phyloP scores from a whole-genome alignment of 1,140 invertebrate genomes.

The Sycophaga agraensis region DNA sequence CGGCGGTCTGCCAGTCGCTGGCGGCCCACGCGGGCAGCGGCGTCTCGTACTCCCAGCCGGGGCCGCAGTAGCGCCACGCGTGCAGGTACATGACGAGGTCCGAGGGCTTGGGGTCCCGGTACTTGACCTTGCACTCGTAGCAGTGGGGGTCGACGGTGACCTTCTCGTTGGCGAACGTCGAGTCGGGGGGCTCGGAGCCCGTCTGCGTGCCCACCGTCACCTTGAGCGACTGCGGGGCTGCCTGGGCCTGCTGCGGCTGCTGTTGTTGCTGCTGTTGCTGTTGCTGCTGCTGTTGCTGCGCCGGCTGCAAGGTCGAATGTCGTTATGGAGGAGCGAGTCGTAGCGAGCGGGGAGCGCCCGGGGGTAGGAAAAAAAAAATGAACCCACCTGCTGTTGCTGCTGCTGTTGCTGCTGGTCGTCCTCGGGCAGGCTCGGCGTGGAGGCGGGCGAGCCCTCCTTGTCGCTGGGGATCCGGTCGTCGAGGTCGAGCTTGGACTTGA shows the following conservation, averaged over 20 bases:
- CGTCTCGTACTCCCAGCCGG: constrained; percentile 87
- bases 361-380: too few relatives aligned
- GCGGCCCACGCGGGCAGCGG: constrained; percentile 85
- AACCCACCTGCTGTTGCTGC: constrained; percentile 23
- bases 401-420: constrained; percentile 50
- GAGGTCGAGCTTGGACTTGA: constrained; percentile 70
- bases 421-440: constrained; percentile 43
- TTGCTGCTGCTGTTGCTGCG: neutral
- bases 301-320: neutral
- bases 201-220: constrained; percentile 82
- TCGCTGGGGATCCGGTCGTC: constrained; percentile 59
- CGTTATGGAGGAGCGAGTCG: too few relatives aligned
- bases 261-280: neutral
- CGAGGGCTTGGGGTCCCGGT: constrained; percentile 84
- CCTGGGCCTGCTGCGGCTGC: constrained; percentile 28
- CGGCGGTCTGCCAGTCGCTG: constrained; percentile 75
- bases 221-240: constrained; percentile 49
- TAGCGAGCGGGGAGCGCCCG: too few relatives aligned
- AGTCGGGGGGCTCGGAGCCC: constrained; percentile 71
- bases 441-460: constrained; percentile 52
- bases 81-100: constrained; percentile 95
- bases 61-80: constrained; percentile 89
- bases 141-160: constrained; percentile 83
- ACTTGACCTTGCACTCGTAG: constrained; percentile 88
- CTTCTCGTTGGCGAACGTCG: constrained; percentile 71